These are phyloP conservation scores for human (Homo sapiens) DNA, from an alignment of 2,113 vertebrate species.

Conservation along the genomic window GRCh38 chr7:29970001-29970500, in stretches of 20 bases:
- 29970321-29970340: neutral
- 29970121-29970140: neutral
- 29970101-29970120: neutral
- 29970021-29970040: neutral
- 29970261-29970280: neutral
- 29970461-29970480: neutral
- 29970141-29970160: neutral
- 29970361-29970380: neutral
- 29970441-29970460: neutral
- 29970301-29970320: neutral
- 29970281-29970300: neutral
- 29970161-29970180: slow-evolving; percentile 2
- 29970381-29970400: neutral
- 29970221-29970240: neutral
- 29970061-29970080: neutral
- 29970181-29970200: neutral
- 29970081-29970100: neutral
- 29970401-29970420: neutral
- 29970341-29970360: neutral
- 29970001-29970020: neutral
- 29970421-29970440: neutral
- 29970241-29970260: neutral
- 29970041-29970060: neutral
- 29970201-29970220: neutral
- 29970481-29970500: neutral